Percentiles rank a stretch among this genome's conserved stretches.
phyloP scores from a whole-genome alignment of 2,888 invertebrate genomes.

The Sceliomorpha sp. region DNA sequence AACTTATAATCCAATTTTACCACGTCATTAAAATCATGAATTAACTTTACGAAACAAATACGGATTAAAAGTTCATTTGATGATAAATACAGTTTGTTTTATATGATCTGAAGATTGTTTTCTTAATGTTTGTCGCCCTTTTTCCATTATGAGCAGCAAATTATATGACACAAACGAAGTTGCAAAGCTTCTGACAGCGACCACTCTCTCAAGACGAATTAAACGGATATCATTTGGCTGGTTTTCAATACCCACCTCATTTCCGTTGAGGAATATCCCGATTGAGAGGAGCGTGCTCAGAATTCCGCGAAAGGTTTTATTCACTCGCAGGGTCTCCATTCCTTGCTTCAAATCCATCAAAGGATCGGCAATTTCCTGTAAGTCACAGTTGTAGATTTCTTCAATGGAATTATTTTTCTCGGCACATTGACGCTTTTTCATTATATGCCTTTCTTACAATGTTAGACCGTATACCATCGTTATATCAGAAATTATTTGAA shows the following conservation, averaged over 20 bases:
- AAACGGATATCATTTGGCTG: conserved; percentile 75
- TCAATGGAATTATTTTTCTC: conserved; percentile 47
- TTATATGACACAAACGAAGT: conserved; percentile 39
- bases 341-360: conserved; percentile 99
- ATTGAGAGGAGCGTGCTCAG: conserved; percentile 95
- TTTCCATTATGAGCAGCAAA: conserved; percentile 34
- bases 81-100: conserved; percentile 15
- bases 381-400: conserved; percentile 52
- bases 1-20: neutral
- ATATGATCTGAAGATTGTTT: conserved; percentile 5
- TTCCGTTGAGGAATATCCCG: conserved; percentile 97
- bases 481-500: neutral
- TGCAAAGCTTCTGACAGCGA: conserved; percentile 31
- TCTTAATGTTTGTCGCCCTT: conserved; percentile 15
- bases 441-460: neutral
- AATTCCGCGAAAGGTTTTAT: conserved; percentile 97
- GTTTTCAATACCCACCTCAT: conserved; percentile 81
- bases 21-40: no score
- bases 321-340: conserved; percentile 93
- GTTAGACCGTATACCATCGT: neutral
- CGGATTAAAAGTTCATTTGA: neutral
- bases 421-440: conserved; percentile 13
- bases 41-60: conserved; percentile 9
- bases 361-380: conserved; percentile 97
- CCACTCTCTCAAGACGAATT: conserved; percentile 59